Conservation (phyloP, 92 coral and sea anemone genomes). For the Virgularia gustaviana region DNA sequence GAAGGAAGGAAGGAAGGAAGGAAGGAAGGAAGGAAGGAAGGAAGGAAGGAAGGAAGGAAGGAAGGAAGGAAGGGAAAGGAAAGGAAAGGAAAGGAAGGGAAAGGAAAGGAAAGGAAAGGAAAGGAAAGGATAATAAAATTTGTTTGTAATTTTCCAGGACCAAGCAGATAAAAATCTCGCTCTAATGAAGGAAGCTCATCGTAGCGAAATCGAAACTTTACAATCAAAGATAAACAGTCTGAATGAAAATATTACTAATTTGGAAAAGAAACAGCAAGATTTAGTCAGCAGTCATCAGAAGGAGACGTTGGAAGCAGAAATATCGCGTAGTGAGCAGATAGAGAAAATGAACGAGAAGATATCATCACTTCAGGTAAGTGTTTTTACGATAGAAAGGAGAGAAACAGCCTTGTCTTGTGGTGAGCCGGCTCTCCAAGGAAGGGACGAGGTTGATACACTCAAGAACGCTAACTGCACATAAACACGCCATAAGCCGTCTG, state of each 20-base stretch:
- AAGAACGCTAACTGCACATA: too few species aligned
- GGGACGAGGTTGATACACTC: too few species aligned
- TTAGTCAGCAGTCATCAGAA: conserved; percentile 53
- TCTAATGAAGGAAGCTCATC: conserved; percentile 48
- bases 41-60: background rate
- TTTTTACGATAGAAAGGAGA: background rate
- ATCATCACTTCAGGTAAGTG: conserved; percentile 5
- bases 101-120: background rate
- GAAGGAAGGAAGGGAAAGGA: background rate
- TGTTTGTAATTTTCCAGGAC: background rate
- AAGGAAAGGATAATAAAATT: background rate
- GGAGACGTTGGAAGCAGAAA: background rate
- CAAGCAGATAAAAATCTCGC: conserved; percentile 58
- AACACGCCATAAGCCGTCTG: too few species aligned
- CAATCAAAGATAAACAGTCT: conserved; percentile 56
- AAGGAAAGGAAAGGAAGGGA: background rate
- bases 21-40: too few species aligned
- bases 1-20: too few species aligned
- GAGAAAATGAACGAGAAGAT: conserved; percentile 15
- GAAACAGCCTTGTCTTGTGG: background rate
- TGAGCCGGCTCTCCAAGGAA: too few species aligned
- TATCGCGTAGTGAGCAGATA: background rate
- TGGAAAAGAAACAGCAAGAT: conserved; percentile 60
- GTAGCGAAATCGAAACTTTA: conserved; percentile 60
- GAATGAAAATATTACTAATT: conserved; percentile 57